These are phyloP conservation scores for Ictalurus furcatus DNA, from an alignment of 2,113 vertebrate genomes.

Conservation along the genomic window DNA sequence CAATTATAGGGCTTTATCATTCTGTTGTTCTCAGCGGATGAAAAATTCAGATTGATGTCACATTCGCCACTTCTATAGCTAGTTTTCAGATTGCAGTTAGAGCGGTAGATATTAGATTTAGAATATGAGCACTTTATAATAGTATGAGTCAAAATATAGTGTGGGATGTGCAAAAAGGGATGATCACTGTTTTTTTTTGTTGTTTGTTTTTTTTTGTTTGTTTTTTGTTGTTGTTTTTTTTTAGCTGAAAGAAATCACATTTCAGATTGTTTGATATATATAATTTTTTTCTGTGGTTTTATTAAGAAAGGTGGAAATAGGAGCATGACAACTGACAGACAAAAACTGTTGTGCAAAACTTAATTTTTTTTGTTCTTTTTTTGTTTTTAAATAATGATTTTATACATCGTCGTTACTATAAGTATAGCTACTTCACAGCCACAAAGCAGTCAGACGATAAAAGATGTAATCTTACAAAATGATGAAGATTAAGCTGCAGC, in stretches of 20 bases:
- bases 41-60: conserved; percentile 5
- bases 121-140: neutral
- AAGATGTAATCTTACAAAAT: neutral
- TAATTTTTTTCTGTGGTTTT: no score
- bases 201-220: neutral
- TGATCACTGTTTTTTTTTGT: no score
- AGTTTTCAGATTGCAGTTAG: neutral
- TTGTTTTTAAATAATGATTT: no score
- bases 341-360: no score
- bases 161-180: neutral
- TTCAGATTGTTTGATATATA: neutral
- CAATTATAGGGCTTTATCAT: neutral
- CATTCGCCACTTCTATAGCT: neutral
- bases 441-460: neutral
- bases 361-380: no score
- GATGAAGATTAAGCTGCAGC: neutral
- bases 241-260: neutral
- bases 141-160: neutral
- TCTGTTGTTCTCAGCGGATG: neutral
- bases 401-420: no score
- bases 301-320: no score
- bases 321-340: no score
- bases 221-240: neutral
- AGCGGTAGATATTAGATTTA: neutral
- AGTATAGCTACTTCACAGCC: neutral